Conservation (phyloP, 2,888 invertebrate species). For the Orthosia gracilis region DNA sequence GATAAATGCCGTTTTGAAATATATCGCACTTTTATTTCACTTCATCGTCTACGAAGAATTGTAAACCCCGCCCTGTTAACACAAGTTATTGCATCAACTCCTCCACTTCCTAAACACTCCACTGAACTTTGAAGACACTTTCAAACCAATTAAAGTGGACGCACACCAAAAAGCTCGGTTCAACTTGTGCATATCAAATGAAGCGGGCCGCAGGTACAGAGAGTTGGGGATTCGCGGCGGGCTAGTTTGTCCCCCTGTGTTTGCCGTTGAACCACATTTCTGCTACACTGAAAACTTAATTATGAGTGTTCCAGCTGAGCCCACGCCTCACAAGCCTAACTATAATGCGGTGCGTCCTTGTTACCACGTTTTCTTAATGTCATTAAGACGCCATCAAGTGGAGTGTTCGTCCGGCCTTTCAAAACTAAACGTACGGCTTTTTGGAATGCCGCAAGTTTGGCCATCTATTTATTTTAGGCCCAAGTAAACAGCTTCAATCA, state of each 20-base stretch:
- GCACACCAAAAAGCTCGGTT: conserved; percentile 38
- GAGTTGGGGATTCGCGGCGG: conserved; percentile 66
- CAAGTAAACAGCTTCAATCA: conserved; percentile 68
- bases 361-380: conserved; percentile 78
- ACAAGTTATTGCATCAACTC: conserved; percentile 51
- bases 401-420: conserved; percentile 62
- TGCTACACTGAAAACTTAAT: conserved; percentile 85
- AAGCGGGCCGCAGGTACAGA: conserved; percentile 66
- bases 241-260: conserved; percentile 69
- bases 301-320: conserved; percentile 72
- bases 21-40: conserved; percentile 67
- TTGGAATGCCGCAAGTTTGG: conserved; percentile 61
- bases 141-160: conserved; percentile 55
- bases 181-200: conserved; percentile 76
- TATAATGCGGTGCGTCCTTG: conserved; percentile 65
- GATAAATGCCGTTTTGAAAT: conserved; percentile 70
- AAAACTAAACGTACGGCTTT: conserved; percentile 69
- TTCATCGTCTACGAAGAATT: conserved; percentile 51
- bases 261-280: conserved; percentile 82
- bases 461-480: conserved; percentile 70
- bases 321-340: conserved; percentile 60
- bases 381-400: conserved; percentile 74
- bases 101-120: conserved; percentile 31
- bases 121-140: conserved; percentile 43
- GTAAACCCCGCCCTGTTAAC: conserved; percentile 28